These are phyloP conservation scores for Dysmachus trigonus DNA, from an alignment of 2,888 invertebrate species.

Conservation along the genomic window DNA sequence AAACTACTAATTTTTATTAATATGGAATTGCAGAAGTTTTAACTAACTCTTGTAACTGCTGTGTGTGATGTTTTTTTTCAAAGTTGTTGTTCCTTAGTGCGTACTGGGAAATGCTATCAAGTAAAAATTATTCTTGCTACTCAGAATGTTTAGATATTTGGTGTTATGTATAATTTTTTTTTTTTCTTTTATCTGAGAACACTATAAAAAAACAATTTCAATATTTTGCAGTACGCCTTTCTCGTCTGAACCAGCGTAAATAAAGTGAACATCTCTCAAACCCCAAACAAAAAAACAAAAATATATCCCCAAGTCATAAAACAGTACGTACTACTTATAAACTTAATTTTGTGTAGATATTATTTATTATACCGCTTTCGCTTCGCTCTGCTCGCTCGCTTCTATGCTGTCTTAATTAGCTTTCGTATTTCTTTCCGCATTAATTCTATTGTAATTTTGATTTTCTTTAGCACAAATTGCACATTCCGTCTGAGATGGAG, in stretches of 20 bases:
- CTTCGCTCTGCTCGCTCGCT: neutral
- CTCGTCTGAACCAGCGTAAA: slow-evolving; percentile 82
- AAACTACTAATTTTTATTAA: neutral
- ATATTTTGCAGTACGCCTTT: slow-evolving; percentile 87
- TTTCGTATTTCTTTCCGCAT: slow-evolving; percentile 1
- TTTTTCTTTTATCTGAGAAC: neutral
- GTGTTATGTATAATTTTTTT: neutral
- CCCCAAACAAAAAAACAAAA: slow-evolving; percentile 50
- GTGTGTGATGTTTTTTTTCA: neutral
- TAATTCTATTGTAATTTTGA: slow-evolving; percentile 10
- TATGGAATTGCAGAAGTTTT: neutral
- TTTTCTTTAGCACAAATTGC: slow-evolving; percentile 3
- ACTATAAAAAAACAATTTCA: slow-evolving; percentile 39
- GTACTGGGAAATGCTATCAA: slow-evolving; percentile 39
- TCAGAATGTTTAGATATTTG: slow-evolving; percentile 12
- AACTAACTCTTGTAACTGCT: neutral
- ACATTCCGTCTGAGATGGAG: neutral
- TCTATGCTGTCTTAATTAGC: neutral
- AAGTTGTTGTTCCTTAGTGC: slow-evolving; percentile 37
- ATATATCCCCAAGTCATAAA: slow-evolving; percentile 46
- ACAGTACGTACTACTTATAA: slow-evolving; percentile 50
- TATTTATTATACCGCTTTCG: neutral
- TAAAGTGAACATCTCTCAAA: slow-evolving; percentile 56
- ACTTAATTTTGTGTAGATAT: neutral
- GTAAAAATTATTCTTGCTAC: slow-evolving; percentile 32